Conservation (phyloP, 2,113 vertebrate genomes). For the Poicephalus meyeri region DNA sequence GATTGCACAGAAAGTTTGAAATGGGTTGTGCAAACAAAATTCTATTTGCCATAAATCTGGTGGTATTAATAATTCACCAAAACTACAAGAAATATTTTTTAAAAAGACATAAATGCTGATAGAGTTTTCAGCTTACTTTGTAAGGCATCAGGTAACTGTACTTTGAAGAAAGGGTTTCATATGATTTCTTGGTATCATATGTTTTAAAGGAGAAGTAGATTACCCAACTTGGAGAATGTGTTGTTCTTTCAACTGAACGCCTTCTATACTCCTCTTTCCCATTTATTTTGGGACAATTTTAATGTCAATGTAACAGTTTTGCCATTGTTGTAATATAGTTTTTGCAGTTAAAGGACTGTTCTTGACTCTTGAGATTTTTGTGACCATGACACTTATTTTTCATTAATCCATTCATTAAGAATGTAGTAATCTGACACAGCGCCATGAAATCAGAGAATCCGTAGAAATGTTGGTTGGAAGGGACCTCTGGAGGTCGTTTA, state of each 20-base stretch:
- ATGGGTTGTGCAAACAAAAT: neutral
- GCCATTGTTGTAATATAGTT: neutral
- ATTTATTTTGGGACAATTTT: neutral
- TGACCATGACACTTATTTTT: neutral
- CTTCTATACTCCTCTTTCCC: fast-evolving
- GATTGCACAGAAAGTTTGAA: neutral
- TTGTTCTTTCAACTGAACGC: neutral
- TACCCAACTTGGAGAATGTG: neutral
- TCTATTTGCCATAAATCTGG: neutral
- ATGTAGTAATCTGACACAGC: neutral
- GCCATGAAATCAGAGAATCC: neutral
- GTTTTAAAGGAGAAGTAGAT: neutral
- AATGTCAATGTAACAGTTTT: neutral
- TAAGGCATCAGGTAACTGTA: neutral
- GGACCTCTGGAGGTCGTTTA: neutral
- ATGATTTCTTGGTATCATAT: neutral
- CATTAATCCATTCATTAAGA: neutral
- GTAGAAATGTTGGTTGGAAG: neutral
- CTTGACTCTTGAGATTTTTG: neutral
- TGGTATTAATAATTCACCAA: neutral
- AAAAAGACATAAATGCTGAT: fast-evolving
- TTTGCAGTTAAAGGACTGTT: neutral
- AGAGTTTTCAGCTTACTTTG: neutral
- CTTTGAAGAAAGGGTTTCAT: neutral
- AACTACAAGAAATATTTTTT: neutral